phyloP scores from a whole-genome alignment of 1,140 invertebrate genomes.

The Brachionus paranguensis region DNA sequence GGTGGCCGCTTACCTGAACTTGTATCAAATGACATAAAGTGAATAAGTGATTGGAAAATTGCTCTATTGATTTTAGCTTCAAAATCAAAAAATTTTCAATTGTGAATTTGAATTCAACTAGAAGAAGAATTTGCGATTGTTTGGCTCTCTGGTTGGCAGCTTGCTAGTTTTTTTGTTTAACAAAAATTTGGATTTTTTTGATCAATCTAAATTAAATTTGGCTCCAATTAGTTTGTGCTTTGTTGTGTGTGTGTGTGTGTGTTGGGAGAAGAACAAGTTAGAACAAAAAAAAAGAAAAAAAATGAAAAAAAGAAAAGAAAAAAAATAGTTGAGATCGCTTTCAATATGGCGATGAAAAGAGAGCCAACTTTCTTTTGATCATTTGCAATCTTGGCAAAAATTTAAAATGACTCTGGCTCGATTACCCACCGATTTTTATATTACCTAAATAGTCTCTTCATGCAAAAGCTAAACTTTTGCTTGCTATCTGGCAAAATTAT shows the following conservation, averaged over 20 bases:
- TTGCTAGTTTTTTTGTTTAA: not conserved
- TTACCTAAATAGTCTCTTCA: not conserved
- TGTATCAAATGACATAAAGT: constrained; percentile 35
- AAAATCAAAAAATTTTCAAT: not conserved
- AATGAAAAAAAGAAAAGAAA: no score
- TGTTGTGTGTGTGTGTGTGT: not conserved
- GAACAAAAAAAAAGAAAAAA: not conserved
- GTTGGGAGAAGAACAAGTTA: not conserved
- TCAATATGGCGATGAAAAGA: not conserved
- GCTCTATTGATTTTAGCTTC: not conserved
- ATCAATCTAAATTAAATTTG: not conserved
- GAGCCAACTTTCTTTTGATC: not conserved
- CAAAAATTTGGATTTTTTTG: not conserved
- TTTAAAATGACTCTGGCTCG: not conserved
- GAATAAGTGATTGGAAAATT: constrained; percentile 4
- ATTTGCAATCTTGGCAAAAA: not conserved
- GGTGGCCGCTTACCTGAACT: not conserved
- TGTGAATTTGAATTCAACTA: not conserved
- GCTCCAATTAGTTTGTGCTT: not conserved
- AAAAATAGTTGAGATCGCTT: not conserved
- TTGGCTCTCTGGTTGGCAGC: not conserved
- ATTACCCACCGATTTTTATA: not conserved
- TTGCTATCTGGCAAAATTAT: not conserved
- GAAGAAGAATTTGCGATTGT: not conserved
- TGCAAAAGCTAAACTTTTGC: not conserved